phyloP scores from a whole-genome alignment of 2,113 vertebrate genomes.

The Muntiacus muntjak region DNA sequence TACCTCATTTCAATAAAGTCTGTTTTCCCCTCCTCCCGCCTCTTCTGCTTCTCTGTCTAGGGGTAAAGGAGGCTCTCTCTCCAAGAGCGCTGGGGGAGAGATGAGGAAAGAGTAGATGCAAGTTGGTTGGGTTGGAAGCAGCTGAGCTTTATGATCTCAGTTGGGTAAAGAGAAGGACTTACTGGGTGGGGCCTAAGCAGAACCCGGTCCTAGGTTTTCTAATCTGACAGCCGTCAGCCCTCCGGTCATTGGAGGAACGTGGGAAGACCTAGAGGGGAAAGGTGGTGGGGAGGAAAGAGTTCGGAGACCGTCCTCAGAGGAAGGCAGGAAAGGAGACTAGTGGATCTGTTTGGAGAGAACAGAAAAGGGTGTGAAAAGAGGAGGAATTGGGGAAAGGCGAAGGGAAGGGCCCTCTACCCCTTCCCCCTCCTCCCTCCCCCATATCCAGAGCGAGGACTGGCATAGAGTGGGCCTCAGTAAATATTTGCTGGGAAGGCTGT shows the following conservation, averaged over 20 bases:
- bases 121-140: background rate
- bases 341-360: background rate
- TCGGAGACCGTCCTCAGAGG: background rate
- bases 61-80: background rate
- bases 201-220: background rate
- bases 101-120: background rate
- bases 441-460: background rate
- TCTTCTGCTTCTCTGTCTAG: constrained; percentile 8
- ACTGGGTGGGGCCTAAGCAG: background rate
- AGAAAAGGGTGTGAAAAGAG: background rate
- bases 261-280: background rate
- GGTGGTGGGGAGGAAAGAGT: background rate
- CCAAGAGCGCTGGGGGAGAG: background rate
- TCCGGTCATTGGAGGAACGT: background rate
- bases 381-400: background rate
- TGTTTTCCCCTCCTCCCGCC: constrained; percentile 29
- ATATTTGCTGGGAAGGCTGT: background rate
- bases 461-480: background rate
- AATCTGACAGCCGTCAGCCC: background rate
- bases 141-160: background rate
- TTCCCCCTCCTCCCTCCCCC: accelerated
- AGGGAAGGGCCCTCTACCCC: background rate
- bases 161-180: background rate
- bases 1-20: constrained; percentile 84
- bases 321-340: background rate